Evolutionary conservation across 1,140 invertebrate species (phyloP).

Genomic region (Hirudo medicinalis): DNA sequence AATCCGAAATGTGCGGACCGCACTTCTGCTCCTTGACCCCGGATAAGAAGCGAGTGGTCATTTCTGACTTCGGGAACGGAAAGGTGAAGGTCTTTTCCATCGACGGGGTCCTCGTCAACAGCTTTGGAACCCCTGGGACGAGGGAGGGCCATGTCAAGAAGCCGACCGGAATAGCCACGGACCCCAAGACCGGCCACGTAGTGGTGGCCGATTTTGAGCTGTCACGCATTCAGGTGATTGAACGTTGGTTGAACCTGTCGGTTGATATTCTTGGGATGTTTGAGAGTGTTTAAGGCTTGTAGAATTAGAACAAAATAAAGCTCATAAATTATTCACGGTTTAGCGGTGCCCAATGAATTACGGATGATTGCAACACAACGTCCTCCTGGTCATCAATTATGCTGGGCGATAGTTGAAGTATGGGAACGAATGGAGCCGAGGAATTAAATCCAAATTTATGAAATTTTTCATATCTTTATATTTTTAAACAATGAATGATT

Average conservation of each 20-base stretch:
- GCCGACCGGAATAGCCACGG: background rate
- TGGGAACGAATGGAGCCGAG: too few species aligned
- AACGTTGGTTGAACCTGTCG: background rate
- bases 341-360: too few species aligned
- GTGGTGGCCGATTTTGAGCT: background rate
- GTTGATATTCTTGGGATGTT: too few species aligned
- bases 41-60: background rate
- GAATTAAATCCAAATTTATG: too few species aligned
- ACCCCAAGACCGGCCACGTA: background rate
- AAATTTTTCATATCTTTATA: too few species aligned
- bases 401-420: too few species aligned
- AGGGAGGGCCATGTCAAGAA: background rate
- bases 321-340: too few species aligned
- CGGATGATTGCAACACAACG: too few species aligned
- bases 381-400: too few species aligned
- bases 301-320: too few species aligned
- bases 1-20: background rate
- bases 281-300: too few species aligned
- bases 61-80: background rate
- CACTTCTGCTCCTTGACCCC: background rate
- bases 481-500: too few species aligned
- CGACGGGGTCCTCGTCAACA: background rate
- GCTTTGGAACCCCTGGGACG: background rate
- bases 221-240: background rate
- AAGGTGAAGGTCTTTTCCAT: slow-evolving; percentile 2